Evolutionary conservation across 2,113 vertebrate species (phyloP).

Genomic region (Bucco capensis): DNA sequence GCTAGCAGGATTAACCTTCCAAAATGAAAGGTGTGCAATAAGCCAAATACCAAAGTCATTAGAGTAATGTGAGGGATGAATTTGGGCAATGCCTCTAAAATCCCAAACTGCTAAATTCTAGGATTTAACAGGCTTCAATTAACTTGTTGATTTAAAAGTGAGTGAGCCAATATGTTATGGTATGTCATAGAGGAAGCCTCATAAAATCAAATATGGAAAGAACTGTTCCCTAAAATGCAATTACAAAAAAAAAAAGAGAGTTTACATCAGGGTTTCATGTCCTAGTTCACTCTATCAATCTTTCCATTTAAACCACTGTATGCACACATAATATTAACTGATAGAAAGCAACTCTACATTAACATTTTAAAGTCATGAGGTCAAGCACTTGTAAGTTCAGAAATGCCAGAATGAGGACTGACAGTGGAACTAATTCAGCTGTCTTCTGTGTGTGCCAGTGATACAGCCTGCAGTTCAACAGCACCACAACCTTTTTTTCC

Average conservation of each 20-base stretch:
- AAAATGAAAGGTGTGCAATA: constrained; percentile 27
- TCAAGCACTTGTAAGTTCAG: not conserved
- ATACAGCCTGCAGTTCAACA: no score
- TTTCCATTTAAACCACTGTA: not conserved
- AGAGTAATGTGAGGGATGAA: not conserved
- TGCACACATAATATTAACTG: not conserved
- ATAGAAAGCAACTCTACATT: not conserved
- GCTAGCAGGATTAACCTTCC: constrained; percentile 11
- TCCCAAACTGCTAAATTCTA: not conserved
- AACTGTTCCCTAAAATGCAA: not conserved
- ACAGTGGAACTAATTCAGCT: not conserved
- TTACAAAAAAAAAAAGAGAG: no score
- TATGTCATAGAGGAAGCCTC: not conserved
- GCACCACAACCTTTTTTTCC: no score
- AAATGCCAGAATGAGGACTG: not conserved
- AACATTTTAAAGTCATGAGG: not conserved
- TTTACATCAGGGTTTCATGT: not conserved
- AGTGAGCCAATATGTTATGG: not conserved
- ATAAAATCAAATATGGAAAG: not conserved
- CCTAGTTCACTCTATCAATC: not conserved
- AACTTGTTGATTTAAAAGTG: not conserved
- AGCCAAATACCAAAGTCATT: constrained; percentile 3
- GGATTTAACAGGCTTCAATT: not conserved
- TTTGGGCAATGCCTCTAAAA: not conserved
- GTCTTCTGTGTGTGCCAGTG: no score